phyloP scores from a whole-genome alignment of 2,113 vertebrate species.

The Penelope pileata region DNA sequence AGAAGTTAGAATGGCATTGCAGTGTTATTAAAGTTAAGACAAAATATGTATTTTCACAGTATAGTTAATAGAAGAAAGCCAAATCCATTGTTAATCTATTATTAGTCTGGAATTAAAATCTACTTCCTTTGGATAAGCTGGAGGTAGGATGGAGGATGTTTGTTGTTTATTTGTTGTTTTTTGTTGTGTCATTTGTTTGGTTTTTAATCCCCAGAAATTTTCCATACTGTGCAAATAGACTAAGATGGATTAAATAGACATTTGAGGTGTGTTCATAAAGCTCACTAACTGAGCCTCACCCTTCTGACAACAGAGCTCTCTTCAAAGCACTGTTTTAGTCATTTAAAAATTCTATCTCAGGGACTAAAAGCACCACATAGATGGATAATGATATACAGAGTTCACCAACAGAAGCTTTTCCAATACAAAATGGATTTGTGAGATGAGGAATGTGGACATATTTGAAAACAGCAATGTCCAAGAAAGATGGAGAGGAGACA shows the following conservation, averaged over 20 bases:
- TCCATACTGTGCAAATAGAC: not conserved
- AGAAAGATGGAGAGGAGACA: not conserved
- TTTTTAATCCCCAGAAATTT: not conserved
- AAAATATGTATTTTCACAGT: not conserved
- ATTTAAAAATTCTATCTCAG: not conserved
- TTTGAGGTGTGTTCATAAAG: not conserved
- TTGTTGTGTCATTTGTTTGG: not conserved
- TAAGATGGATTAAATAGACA: not conserved
- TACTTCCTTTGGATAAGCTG: not conserved
- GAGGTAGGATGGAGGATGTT: not conserved
- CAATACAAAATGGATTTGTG: not conserved
- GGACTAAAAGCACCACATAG: not conserved
- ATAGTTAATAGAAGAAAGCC: not conserved
- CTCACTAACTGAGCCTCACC: not conserved
- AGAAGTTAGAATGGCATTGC: not conserved
- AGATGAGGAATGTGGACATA: not conserved
- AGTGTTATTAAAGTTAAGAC: not conserved
- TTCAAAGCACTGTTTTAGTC: not conserved
- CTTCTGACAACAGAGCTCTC: not conserved
- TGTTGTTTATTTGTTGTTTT: not conserved
- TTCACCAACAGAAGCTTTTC: not conserved
- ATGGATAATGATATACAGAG: not conserved
- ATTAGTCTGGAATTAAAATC: not conserved
- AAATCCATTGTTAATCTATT: not conserved
- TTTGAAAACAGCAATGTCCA: not conserved